These are phyloP conservation scores for Pristionchus arcanus DNA, from an alignment of 2,888 invertebrate genomes.

Conservation along the genomic window DNA sequence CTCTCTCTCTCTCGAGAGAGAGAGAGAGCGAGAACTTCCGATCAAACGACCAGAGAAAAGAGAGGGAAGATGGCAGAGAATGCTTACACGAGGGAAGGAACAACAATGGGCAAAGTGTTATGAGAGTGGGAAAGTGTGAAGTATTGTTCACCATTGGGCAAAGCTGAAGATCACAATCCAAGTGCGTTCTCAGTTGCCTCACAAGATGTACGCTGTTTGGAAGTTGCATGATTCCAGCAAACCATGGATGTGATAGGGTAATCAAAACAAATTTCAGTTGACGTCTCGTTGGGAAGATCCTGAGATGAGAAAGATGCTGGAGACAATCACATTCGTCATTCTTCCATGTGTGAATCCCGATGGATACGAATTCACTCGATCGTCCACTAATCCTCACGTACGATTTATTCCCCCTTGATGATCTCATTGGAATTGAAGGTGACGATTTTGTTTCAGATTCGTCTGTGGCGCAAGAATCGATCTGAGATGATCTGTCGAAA, in stretches of 20 bases:
- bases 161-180: too few relatives aligned
- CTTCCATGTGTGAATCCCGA: constrained; percentile 77
- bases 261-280: constrained; percentile 62
- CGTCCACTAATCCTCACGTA: constrained; percentile 71
- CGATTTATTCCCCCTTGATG: constrained; percentile 17
- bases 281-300: constrained; percentile 75
- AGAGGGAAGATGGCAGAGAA: not conserved
- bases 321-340: constrained; percentile 76
- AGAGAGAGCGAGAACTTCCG: constrained; percentile 13
- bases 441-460: constrained; percentile 62
- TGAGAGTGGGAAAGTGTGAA: not conserved
- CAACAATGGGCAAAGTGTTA: not conserved
- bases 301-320: constrained; percentile 70
- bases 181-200: too few relatives aligned
- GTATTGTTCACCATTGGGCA: too few relatives aligned
- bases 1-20: too few relatives aligned
- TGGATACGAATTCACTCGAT: constrained; percentile 78
- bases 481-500: constrained; percentile 74
- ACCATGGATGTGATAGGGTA: not conserved
- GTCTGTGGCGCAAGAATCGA: constrained; percentile 79
- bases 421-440: not conserved
- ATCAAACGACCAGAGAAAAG: constrained; percentile 38
- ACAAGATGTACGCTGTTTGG: too few relatives aligned
- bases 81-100: not conserved
- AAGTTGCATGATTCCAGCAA: too few relatives aligned